Base-by-base conservation (phyloP, 2,113 vertebrate genomes). In the Agapornis roseicollis region DNA sequence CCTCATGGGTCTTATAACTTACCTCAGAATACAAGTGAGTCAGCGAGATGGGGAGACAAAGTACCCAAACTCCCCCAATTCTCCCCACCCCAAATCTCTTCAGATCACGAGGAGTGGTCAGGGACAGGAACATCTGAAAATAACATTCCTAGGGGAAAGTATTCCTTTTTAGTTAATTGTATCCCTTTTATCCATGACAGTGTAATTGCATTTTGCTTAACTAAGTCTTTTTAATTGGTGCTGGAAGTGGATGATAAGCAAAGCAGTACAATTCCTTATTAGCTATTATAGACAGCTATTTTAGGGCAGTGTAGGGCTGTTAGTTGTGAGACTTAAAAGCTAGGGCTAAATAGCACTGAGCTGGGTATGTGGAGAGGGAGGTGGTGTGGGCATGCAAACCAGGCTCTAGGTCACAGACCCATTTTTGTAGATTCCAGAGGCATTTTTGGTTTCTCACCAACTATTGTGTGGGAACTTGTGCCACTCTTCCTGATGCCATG, bases 121-220 rank as follows among this genome's bases (percentile, higher is more conserved):
- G 82, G 74, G 39, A 46, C 13, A 4, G 41, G 39, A 93, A 7
- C 73, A 63, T 71, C 84, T 94, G 74, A 47, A 96, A 96, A 78
- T 22, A 55, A 53, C 52, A 61, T 64, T 95, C 80, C 82, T 68
- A 28, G 66, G 72, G 82, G 78, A 88, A 95, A 96, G 72, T 49
- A 82, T 80, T 96, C 46, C 73, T 94, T 96, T 97, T 96, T 96
- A 97, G 97, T 98, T 97, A 97, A 97, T 95, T 88, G 85, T 80
- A 93, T 95, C 70, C 95, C 94, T 97, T 97, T 97, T 97, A 97
- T 97, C 94, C 94, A 77, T 44, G 93, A 88, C 93, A 97, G 56
- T 90, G 84, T 91, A 96, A 95, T 96, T 92, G 90, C 88, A 96
- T 74, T 97, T 90, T 94, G 80, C 80, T 86, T 94, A 92, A 89